Base-by-base conservation (phyloP, 2,113 vertebrate species). In the Rissa tridactyla region DNA sequence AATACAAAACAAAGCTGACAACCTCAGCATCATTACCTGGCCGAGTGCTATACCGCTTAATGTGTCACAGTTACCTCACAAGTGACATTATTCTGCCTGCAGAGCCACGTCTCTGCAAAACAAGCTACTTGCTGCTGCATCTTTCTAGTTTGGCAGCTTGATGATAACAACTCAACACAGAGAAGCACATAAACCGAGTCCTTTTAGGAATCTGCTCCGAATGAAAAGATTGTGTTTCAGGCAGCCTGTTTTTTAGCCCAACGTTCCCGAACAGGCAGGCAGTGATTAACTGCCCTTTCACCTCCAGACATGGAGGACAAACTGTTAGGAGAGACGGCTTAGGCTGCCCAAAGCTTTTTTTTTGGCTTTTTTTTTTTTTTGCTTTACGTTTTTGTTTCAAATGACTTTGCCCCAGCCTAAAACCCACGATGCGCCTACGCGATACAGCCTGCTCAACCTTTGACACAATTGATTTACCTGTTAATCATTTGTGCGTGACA, bases 401-500 rank as follows among this genome's bases (percentile, higher is more conserved):
- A 86, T 64, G 52, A 69, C 75, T 92, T 58, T 83, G 89, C 46
- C 78, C 66, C 68, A 61, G 70, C 55, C 54, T 83, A 78, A 93
- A 93, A 94, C 78, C 38, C 42, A 73, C 81, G 86, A 77, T 40
- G 61, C 64, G 36, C 54, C 40, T 84, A 20, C 38, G 70, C 46
- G 65, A 81, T n/a, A 42, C 20, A 70, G 84, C 49, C 77, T 84
- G 87, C 93, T 95, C 97, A 97, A 97, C 96, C 97, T 96, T 86
- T 96, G 95, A 88, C 95, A 87, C 36, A 6, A 97, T 89, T 55
- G 96, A 98, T 94, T 88, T 86, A 44, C 49, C 71, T 94, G 98
- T 98, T 98, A 98, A 98, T 98, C 95, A 98, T 98, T 98, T 84
- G 57, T 55, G 76, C 68, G 57, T 19, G 91, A 84, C 69, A 68